Conservation (phyloP, 2,113 vertebrate species). For the Campylorhamphus procurvoides region DNA sequence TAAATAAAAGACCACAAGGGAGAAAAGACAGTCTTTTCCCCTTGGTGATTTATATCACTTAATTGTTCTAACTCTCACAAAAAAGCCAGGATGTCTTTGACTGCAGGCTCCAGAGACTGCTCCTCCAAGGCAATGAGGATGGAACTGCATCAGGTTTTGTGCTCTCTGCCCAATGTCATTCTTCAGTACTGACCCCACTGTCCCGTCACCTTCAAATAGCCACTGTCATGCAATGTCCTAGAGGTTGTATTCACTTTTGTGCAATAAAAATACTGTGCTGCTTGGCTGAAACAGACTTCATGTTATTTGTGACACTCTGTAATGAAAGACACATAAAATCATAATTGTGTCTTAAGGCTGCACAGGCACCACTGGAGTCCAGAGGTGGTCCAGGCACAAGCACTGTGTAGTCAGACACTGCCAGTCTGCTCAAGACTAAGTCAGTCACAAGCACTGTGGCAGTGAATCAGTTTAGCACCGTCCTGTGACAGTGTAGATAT, state of each 20-base stretch:
- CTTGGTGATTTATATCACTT: background rate
- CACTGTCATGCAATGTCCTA: background rate
- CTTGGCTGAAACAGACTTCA: background rate
- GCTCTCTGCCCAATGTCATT: fast-evolving
- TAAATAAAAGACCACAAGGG: background rate
- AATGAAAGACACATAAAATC: background rate
- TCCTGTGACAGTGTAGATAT: background rate
- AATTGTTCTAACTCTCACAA: background rate
- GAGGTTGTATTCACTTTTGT: background rate
- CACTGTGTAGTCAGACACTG: background rate
- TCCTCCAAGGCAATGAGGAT: background rate
- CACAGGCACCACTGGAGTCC: background rate
- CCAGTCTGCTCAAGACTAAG: background rate
- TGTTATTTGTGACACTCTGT: background rate
- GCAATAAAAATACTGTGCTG: background rate
- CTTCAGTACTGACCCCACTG: background rate
- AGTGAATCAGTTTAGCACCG: background rate
- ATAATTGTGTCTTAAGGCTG: background rate
- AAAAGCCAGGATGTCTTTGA: background rate
- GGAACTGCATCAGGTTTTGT: background rate
- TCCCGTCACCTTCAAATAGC: background rate
- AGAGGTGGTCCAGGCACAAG: background rate
- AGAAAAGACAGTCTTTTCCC: background rate
- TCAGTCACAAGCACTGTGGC: background rate
- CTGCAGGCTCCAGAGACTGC: background rate